These are phyloP conservation scores for Corynorhinus townsendii DNA, from an alignment of 2,113 vertebrate genomes.

Conservation along the genomic window DNA sequence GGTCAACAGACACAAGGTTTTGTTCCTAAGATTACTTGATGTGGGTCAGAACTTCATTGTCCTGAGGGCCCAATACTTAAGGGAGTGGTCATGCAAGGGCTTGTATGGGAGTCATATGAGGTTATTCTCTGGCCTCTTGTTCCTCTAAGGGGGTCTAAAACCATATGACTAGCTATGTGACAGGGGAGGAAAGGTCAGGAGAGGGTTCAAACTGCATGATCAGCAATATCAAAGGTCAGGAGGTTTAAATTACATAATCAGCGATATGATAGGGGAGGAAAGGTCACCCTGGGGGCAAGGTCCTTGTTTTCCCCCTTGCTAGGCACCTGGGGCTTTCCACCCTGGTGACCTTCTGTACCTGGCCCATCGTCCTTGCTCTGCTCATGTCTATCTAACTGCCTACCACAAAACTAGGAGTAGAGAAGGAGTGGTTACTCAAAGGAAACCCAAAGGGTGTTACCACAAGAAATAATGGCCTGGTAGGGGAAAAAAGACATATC, in stretches of 20 bases:
- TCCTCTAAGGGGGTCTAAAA: not conserved
- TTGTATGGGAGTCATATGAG: not conserved
- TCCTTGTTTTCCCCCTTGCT: not conserved
- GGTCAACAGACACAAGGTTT: not conserved
- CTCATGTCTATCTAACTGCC: not conserved
- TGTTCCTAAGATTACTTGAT: not conserved
- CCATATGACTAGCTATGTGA: not conserved
- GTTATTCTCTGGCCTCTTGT: not conserved
- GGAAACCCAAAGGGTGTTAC: not conserved
- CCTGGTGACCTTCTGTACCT: not conserved
- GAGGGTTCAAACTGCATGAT: no score
- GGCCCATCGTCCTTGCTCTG: not conserved
- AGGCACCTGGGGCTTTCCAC: not conserved
- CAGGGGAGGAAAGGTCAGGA: not conserved
- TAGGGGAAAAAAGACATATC: not conserved
- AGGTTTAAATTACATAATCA: not conserved
- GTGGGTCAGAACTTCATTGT: not conserved
- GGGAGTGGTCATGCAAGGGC: not conserved
- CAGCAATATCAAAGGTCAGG: no score
- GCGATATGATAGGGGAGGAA: not conserved
- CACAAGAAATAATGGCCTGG: not conserved
- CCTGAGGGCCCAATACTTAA: not conserved
- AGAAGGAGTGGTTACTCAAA: not conserved
- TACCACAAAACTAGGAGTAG: not conserved
- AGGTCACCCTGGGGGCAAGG: not conserved